Conservation (phyloP, 2,113 vertebrate genomes). For the Telmatochromis bifrenatus region DNA sequence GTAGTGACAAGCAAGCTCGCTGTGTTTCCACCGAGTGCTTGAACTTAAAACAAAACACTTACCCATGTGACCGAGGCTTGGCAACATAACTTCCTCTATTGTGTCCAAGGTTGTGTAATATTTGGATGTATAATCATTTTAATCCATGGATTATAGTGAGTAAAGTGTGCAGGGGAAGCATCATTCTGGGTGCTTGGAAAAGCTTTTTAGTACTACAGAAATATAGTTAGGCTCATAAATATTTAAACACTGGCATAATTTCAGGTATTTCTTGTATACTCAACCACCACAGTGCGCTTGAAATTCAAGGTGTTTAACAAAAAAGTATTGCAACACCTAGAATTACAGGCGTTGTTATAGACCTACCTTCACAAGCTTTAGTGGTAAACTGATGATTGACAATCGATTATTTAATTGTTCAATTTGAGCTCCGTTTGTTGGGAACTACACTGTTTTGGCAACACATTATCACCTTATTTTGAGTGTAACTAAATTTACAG, state of each 20-base stretch:
- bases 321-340: background rate
- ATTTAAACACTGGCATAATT: background rate
- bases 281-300: background rate
- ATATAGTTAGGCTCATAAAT: background rate
- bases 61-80: background rate
- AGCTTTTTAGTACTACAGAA: background rate
- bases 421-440: background rate
- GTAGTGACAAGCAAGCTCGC: background rate
- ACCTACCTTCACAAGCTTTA: background rate
- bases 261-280: background rate
- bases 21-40: background rate
- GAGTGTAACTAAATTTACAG: background rate
- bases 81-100: background rate
- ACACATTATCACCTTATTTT: background rate
- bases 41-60: background rate
- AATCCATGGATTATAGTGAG: background rate
- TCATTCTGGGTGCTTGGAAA: background rate
- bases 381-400: background rate
- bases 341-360: background rate
- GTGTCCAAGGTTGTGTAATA: background rate
- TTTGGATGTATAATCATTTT: background rate
- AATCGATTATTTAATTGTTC: background rate
- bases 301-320: background rate
- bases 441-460: background rate
- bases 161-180: background rate